Conservation (phyloP, 2,113 vertebrate genomes). For the Nerophis ophidion region DNA sequence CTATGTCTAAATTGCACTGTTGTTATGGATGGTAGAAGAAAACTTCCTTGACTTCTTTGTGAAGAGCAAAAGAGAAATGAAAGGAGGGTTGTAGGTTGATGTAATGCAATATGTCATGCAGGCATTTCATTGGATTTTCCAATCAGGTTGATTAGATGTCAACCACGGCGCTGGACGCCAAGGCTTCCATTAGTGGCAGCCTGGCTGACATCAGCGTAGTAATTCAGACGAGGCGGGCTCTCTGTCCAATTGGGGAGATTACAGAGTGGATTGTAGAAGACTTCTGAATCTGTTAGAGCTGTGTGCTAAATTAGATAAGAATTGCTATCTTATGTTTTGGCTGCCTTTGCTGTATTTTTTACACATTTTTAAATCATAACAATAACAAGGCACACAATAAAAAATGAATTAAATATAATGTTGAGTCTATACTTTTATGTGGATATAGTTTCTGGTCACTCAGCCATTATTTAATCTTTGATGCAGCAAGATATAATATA, state of each 20-base stretch:
- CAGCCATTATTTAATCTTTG: background rate
- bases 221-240: slow-evolving; percentile 36
- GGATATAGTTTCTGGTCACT: background rate
- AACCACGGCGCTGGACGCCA: slow-evolving; percentile 40
- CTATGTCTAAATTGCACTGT: no score
- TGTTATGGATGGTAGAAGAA: no score
- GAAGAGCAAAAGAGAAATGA: slow-evolving; percentile 21
- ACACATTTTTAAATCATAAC: background rate
- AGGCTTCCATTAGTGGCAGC: slow-evolving; percentile 38
- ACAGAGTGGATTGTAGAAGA: slow-evolving; percentile 7
- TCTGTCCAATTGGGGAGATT: slow-evolving; percentile 23
- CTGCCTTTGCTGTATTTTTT: background rate
- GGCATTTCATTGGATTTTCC: slow-evolving; percentile 42
- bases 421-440: slow-evolving; percentile 3
- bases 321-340: background rate
- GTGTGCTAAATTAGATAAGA: slow-evolving; percentile 3
- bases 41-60: background rate
- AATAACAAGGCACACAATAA: no score
- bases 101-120: slow-evolving; percentile 37
- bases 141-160: slow-evolving; percentile 60
- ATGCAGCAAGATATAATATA: background rate
- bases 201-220: slow-evolving; percentile 35
- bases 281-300: background rate
- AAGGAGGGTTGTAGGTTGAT: slow-evolving; percentile 24
- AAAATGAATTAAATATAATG: background rate